A percentile compares a stretch with the other conserved stretches of the same genome.
phyloP scores from a whole-genome alignment of 2,113 vertebrate species.

The Prolemur simus region DNA sequence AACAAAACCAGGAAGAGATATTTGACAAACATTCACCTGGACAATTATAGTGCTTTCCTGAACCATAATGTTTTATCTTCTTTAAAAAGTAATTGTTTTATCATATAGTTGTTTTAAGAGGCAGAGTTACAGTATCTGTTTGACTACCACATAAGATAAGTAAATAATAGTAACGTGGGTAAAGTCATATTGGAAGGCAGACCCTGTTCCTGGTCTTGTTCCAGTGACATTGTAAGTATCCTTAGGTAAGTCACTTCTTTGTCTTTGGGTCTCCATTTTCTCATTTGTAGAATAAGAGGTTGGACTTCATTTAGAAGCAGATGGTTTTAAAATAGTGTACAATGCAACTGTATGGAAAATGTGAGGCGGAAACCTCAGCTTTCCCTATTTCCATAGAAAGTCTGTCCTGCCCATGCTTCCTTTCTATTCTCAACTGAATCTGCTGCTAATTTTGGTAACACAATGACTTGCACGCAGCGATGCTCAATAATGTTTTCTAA shows the following conservation, averaged over 20 bases:
- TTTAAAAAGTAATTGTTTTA: not conserved
- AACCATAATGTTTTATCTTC: not conserved
- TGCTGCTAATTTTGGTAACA: constrained; percentile 34
- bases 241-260: not conserved
- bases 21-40: not conserved
- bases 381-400: constrained; percentile 53
- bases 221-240: not conserved
- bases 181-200: not conserved
- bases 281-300: not conserved
- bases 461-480: not conserved
- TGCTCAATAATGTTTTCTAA: not conserved
- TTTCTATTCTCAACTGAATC: constrained; percentile 7
- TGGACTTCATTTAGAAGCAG: not conserved
- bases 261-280: not conserved
- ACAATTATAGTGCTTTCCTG: not conserved
- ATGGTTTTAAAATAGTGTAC: not conserved
- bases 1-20: not conserved
- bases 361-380: not conserved
- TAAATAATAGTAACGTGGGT: not conserved
- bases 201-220: not conserved
- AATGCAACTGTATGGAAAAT: not conserved
- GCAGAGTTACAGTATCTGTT: not conserved
- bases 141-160: not conserved
- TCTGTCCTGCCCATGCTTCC: not conserved
- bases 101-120: not conserved